Conservation (phyloP, 2,888 invertebrate species). For the Agonopterix heracliana region DNA sequence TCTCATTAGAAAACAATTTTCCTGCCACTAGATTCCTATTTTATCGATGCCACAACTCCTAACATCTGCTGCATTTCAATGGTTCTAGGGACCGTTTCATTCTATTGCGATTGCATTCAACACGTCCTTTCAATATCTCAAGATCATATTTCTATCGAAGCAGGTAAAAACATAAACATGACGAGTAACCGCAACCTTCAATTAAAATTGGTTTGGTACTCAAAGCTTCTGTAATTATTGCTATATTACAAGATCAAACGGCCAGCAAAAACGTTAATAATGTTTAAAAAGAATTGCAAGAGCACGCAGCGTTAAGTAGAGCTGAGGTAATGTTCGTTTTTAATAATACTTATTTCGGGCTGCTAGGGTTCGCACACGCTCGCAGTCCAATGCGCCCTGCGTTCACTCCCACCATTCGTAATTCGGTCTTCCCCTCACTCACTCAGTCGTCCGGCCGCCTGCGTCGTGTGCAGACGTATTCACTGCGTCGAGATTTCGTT, state of each 20-base stretch:
- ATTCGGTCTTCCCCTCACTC: constrained; percentile 33
- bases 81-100: constrained; percentile 22
- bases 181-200: constrained; percentile 3
- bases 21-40: neutral
- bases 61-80: constrained; percentile 29
- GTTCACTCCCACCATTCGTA: constrained; percentile 44
- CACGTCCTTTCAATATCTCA: constrained; percentile 20
- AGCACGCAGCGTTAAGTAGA: constrained; percentile 11
- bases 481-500: constrained; percentile 20
- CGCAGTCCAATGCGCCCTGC: constrained; percentile 51
- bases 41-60: constrained; percentile 14
- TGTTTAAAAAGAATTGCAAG: constrained; percentile 16
- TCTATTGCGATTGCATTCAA: constrained; percentile 24
- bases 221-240: constrained; percentile 4
- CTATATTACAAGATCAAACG: neutral
- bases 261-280: constrained; percentile 9
- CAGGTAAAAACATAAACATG: constrained; percentile 7
- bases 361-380: constrained; percentile 29
- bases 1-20: neutral
- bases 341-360: constrained; percentile 43
- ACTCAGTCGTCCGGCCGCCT: constrained; percentile 57
- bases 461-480: constrained; percentile 36
- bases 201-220: constrained; percentile 1
- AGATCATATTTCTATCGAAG: neutral
- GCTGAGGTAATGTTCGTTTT: constrained; percentile 32